Evolutionary conservation across 1,140 invertebrate species (phyloP).

Genomic region (Scaptomyza graminum): DNA sequence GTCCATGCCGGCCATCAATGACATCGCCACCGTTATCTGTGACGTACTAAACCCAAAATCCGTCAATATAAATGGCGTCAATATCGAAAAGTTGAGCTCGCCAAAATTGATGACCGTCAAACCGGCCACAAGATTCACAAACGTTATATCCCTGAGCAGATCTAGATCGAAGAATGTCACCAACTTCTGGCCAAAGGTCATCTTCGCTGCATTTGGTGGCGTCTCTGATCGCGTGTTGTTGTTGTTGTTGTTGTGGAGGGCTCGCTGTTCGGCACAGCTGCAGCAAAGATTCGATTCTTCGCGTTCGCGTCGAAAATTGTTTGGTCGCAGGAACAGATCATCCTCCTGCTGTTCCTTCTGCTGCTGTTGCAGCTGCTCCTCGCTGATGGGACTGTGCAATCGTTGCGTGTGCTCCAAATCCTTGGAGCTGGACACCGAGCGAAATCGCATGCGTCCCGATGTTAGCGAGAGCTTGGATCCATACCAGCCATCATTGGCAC

Average conservation of each 20-base stretch:
- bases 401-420: slow-evolving; percentile 67
- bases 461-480: slow-evolving; percentile 81
- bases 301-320: slow-evolving; percentile 74
- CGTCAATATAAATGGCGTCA: slow-evolving; percentile 88
- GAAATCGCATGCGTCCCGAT: slow-evolving; percentile 60
- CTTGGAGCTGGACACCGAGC: slow-evolving; percentile 76
- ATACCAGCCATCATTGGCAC: slow-evolving; percentile 88
- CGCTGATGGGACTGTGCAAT: slow-evolving; percentile 57
- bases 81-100: slow-evolving; percentile 88
- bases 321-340: slow-evolving; percentile 64
- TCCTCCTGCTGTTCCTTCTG: not conserved
- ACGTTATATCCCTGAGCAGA: slow-evolving; percentile 87
- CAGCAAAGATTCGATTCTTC: slow-evolving; percentile 63
- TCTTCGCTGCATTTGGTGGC: slow-evolving; percentile 52
- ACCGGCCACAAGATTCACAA: slow-evolving; percentile 88
- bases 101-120: slow-evolving; percentile 88
- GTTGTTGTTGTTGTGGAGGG: slow-evolving; percentile 35
- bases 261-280: slow-evolving; percentile 62
- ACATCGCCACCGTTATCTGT: slow-evolving; percentile 87
- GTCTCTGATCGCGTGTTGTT: not conserved
- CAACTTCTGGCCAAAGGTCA: slow-evolving; percentile 84
- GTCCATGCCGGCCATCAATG: slow-evolving; percentile 86
- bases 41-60: slow-evolving; percentile 86
- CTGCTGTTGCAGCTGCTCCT: slow-evolving; percentile 43
- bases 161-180: slow-evolving; percentile 88